Conservation (phyloP, 2,888 invertebrate genomes). For the Xanthorhoe spadicearia region DNA sequence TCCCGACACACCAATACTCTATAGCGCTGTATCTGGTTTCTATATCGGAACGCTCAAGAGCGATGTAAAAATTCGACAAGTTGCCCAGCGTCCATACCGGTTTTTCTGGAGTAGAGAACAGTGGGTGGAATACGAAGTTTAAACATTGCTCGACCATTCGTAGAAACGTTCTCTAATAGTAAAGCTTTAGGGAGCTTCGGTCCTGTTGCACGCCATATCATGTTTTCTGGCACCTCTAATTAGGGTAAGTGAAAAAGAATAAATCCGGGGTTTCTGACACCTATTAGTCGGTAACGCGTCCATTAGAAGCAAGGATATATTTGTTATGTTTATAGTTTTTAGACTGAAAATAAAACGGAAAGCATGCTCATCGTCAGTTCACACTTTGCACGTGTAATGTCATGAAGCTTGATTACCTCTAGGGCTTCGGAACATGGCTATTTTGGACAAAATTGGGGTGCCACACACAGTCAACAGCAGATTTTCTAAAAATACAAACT, state of each 20-base stretch:
- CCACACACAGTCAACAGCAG: constrained; percentile 44
- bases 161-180: constrained; percentile 17
- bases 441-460: constrained; percentile 62
- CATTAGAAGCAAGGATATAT: constrained; percentile 64
- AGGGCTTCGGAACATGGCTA: constrained; percentile 58
- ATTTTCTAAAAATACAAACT: constrained; percentile 47
- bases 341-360: constrained; percentile 71
- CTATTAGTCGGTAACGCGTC: constrained; percentile 54
- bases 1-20: constrained; percentile 46
- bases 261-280: constrained; percentile 39
- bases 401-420: constrained; percentile 74
- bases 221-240: constrained; percentile 41
- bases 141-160: constrained; percentile 28
- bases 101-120: constrained; percentile 52
- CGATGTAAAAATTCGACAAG: constrained; percentile 66
- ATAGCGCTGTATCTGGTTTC: constrained; percentile 67
- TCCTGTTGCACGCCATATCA: constrained; percentile 31
- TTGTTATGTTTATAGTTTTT: constrained; percentile 67
- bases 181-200: constrained; percentile 22
- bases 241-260: constrained; percentile 47
- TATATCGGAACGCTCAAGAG: constrained; percentile 65
- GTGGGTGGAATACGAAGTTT: constrained; percentile 32
- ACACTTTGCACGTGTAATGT: constrained; percentile 79
- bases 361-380: constrained; percentile 70
- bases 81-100: constrained; percentile 55